These are phyloP conservation scores for Syngnathoides biaculeatus DNA, from an alignment of 2,113 vertebrate genomes.

Conservation along the genomic window DNA sequence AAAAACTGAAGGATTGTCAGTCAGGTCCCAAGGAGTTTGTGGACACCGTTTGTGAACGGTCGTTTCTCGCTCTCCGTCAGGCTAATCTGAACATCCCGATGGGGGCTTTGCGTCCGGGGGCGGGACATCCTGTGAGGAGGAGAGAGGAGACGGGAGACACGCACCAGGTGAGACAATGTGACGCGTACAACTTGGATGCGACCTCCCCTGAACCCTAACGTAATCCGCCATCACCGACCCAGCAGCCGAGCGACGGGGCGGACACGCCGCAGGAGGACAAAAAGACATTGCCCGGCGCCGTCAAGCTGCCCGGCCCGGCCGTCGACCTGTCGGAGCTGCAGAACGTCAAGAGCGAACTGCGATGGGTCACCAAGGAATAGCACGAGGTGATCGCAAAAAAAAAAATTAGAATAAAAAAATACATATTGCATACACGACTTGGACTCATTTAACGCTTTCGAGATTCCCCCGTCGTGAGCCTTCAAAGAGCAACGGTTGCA, in stretches of 20 bases:
- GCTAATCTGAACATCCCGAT: constrained; percentile 99
- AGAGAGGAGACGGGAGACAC: constrained; percentile 84
- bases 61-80: constrained; percentile 69
- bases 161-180: constrained; percentile 77
- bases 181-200: no score
- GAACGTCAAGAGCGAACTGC: constrained; percentile 91
- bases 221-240: constrained; percentile 27
- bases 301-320: constrained; percentile 87
- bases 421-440: no score
- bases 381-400: not conserved
- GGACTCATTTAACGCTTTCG: no score
- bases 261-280: constrained; percentile 75
- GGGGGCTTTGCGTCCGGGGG: constrained; percentile 95
- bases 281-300: constrained; percentile 85
- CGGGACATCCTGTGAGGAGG: constrained; percentile 89
- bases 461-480: no score
- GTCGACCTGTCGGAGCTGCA: constrained; percentile 94
- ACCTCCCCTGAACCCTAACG: no score
- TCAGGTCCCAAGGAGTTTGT: constrained; percentile 35
- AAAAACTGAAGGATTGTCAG: constrained; percentile 34
- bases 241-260: constrained; percentile 30
- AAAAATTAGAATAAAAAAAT: no score
- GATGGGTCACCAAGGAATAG: constrained; percentile 77
- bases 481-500: no score
- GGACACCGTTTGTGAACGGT: constrained; percentile 41